phyloP scores from a whole-genome alignment of 2,113 vertebrate species.

The Chrysochloris asiatica region DNA sequence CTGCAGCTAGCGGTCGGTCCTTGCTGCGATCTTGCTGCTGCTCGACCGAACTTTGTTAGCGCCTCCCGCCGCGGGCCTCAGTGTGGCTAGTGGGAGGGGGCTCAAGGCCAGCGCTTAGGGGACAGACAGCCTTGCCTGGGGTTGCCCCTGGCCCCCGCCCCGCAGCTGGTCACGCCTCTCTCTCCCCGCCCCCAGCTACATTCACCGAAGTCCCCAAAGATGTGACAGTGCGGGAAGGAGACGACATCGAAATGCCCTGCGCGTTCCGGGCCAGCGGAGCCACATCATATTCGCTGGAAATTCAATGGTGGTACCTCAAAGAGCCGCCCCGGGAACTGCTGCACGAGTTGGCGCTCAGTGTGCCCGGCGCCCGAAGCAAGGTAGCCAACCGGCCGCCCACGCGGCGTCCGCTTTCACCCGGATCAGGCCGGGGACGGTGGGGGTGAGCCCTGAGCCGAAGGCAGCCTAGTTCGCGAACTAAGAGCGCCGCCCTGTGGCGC shows the following conservation, averaged over 20 bases:
- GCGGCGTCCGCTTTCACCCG: not conserved
- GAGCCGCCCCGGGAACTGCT: slow-evolving; percentile 89
- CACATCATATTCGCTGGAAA: slow-evolving; percentile 94
- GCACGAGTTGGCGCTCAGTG: slow-evolving; percentile 90
- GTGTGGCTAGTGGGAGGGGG: not conserved
- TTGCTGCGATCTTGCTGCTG: not conserved
- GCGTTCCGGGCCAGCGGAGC: slow-evolving; percentile 93
- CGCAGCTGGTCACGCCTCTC: slow-evolving; percentile 72
- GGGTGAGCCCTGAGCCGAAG: not conserved
- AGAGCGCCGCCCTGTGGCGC: not conserved
- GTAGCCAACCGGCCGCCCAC: slow-evolving; percentile 82
- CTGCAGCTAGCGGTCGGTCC: not conserved
- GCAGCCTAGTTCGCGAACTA: not conserved
- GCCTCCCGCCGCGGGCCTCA: not conserved
- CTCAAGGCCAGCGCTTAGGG: not conserved
- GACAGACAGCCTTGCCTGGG: not conserved
- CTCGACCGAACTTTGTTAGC: slow-evolving; percentile 50
- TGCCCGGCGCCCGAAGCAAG: slow-evolving; percentile 90
- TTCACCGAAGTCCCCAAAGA: slow-evolving; percentile 97
- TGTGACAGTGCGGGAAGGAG: slow-evolving; percentile 95
- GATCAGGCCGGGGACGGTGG: not conserved
- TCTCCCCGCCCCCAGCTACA: slow-evolving; percentile 85
- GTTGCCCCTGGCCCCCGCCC: slow-evolving; percentile 58
- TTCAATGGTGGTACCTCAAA: slow-evolving; percentile 98
- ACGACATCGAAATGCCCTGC: slow-evolving; percentile 98